These are phyloP conservation scores for Syngnathoides biaculeatus DNA, from an alignment of 2,113 vertebrate genomes.

Conservation along the genomic window DNA sequence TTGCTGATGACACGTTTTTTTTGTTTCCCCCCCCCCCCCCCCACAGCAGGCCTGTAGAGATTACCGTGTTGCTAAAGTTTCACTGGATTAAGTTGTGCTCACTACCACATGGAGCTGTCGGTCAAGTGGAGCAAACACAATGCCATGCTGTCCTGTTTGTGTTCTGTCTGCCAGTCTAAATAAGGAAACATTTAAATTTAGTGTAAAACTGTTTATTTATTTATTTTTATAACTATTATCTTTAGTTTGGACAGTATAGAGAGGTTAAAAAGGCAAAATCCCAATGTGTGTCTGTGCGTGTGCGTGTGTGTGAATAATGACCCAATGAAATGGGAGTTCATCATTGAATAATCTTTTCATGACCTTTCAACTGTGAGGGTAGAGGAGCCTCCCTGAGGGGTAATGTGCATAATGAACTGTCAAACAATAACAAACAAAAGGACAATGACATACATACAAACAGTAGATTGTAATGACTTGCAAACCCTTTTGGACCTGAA, in stretches of 20 bases:
- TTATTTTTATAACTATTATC: too few relatives aligned
- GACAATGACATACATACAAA: slow-evolving; percentile 9
- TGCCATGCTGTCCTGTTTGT: slow-evolving; percentile 28
- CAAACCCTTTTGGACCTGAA: not conserved
- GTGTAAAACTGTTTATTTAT: too few relatives aligned
- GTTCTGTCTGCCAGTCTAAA: slow-evolving; percentile 15
- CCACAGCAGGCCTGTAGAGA: slow-evolving; percentile 31
- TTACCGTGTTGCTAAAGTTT: slow-evolving; percentile 58
- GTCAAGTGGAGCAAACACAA: slow-evolving; percentile 54
- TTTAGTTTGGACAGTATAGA: not conserved
- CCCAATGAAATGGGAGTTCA: slow-evolving; percentile 28
- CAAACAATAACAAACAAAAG: slow-evolving; percentile 16
- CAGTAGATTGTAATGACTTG: not conserved
- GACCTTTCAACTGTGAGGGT: slow-evolving; percentile 40
- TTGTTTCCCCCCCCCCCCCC: slow-evolving; percentile 8
- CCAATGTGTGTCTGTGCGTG: not conserved
- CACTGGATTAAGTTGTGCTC: slow-evolving; percentile 50
- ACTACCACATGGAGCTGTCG: slow-evolving; percentile 64
- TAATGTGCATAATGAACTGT: slow-evolving; percentile 11
- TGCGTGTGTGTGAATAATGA: slow-evolving; percentile 8
- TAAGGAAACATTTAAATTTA: slow-evolving; percentile 8
- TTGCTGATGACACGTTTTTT: slow-evolving; percentile 51
- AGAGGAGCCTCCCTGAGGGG: slow-evolving; percentile 31
- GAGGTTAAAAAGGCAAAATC: not conserved
- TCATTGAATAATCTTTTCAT: slow-evolving; percentile 31